phyloP scores from a whole-genome alignment of 2,888 invertebrate genomes.

The Erebia palarica region DNA sequence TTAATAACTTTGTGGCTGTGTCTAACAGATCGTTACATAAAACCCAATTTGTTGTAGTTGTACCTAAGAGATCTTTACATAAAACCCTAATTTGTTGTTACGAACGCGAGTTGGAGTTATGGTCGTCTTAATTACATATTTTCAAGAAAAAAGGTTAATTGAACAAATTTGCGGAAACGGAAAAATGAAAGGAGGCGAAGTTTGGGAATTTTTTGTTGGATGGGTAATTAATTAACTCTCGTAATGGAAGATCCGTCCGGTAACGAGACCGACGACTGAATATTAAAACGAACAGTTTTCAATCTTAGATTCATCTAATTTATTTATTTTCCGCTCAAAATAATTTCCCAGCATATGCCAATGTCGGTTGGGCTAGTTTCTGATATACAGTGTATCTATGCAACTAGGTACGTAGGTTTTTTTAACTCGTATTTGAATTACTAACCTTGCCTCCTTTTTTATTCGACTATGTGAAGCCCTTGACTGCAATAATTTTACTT shows the following conservation, averaged over 20 bases:
- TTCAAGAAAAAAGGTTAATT: constrained; percentile 11
- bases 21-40: not conserved
- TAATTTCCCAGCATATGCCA: not conserved
- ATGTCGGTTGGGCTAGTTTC: not conserved
- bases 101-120: not conserved
- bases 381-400: not conserved
- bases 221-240: constrained; percentile 23
- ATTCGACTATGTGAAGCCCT: too few relatives aligned
- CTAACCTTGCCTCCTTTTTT: too few relatives aligned
- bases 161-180: constrained; percentile 18
- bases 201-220: constrained; percentile 17
- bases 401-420: too few relatives aligned
- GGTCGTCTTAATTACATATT: constrained; percentile 19
- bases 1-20: too few relatives aligned
- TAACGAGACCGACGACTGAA: constrained; percentile 20
- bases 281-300: constrained; percentile 6
- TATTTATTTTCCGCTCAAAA: not conserved
- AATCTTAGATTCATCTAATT: not conserved
- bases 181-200: constrained; percentile 20
- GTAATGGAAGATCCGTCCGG: constrained; percentile 22
- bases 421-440: too few relatives aligned
- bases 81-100: not conserved
- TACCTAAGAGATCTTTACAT: not conserved
- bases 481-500: too few relatives aligned
- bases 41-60: too few relatives aligned